Conservation (phyloP, 2,113 vertebrate species). For the Cyanoliseus patagonus region DNA sequence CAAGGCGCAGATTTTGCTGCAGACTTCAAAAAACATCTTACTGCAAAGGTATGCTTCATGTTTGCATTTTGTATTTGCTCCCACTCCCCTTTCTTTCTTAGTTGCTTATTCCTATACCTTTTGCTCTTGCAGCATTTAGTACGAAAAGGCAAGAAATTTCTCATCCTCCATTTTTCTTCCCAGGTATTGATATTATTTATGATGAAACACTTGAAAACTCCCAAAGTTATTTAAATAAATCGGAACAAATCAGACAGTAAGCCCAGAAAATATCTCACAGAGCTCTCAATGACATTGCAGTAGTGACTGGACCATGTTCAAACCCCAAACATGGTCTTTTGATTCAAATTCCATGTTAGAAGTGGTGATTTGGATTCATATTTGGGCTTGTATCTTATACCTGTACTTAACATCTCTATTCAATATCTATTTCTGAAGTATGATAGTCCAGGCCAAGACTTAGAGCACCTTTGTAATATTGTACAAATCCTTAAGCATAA, state of each 20-base stretch:
- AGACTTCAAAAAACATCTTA: conserved; percentile 62
- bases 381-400: background rate
- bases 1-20: conserved; percentile 71
- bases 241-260: background rate
- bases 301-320: background rate
- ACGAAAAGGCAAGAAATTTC: conserved; percentile 12
- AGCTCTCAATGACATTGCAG: background rate
- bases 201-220: background rate
- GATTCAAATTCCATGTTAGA: background rate
- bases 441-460: background rate
- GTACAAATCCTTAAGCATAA: background rate
- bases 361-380: background rate
- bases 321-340: background rate
- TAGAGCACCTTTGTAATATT: background rate
- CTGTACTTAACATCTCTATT: background rate
- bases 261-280: background rate
- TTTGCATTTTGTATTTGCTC: background rate
- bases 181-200: background rate
- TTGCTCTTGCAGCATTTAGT: background rate
- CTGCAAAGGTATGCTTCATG: conserved; percentile 62
- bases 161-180: conserved; percentile 55
- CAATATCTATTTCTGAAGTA: background rate
- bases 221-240: background rate
- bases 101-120: background rate
- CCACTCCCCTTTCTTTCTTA: background rate